phyloP scores from a whole-genome alignment of 2,797 vertebrate species.

The Arremon aurantiirostris region DNA sequence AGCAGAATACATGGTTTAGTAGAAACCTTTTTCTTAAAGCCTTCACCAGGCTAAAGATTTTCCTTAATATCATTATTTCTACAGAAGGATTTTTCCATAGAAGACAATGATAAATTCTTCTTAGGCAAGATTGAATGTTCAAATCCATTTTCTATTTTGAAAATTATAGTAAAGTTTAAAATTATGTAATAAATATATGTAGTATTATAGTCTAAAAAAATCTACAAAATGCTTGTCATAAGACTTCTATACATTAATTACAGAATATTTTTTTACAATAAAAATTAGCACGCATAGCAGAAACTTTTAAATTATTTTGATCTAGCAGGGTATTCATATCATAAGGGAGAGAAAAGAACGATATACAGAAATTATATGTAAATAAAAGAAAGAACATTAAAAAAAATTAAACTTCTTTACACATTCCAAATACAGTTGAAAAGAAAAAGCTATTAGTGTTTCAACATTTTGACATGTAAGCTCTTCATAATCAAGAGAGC shows the following conservation, averaged over 20 bases:
- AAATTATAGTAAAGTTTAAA: background rate
- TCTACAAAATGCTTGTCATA: accelerated
- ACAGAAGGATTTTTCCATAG: background rate
- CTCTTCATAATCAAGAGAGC: background rate
- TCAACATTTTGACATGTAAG: background rate
- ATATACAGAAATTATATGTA: background rate
- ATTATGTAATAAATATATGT: background rate
- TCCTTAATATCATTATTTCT: background rate
- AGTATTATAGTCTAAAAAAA: background rate
- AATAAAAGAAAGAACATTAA: background rate
- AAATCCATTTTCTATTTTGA: background rate
- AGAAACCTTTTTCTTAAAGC: background rate
- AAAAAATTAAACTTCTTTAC: background rate
- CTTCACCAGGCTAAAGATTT: background rate
- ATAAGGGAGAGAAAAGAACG: background rate
- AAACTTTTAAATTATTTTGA: background rate
- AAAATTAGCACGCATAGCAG: background rate
- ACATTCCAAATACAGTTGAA: background rate
- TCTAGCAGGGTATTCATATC: background rate
- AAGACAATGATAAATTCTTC: background rate
- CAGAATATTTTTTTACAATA: background rate
- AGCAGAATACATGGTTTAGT: background rate
- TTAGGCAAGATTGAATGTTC: background rate
- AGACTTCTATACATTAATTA: background rate
- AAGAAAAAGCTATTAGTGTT: background rate